phyloP scores from a whole-genome alignment of 2,888 invertebrate genomes.

The Pristionchus entomophagus region DNA sequence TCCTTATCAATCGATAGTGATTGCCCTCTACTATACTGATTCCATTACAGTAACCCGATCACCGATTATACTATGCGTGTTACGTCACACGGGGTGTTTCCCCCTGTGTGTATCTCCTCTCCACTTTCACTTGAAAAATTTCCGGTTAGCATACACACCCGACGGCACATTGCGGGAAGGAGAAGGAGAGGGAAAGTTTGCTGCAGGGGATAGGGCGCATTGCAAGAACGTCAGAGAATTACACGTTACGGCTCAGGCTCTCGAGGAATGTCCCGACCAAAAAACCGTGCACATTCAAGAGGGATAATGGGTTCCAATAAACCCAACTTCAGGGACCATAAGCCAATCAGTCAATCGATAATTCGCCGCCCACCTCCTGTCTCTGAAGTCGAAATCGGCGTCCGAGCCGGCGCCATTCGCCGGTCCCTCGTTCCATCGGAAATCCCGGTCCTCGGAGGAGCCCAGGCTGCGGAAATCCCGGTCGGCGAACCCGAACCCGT shows the following conservation, averaged over 20 bases:
- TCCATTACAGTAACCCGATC: conserved; percentile 5
- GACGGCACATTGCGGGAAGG: background rate
- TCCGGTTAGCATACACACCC: conserved; percentile 37
- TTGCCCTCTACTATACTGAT: no score
- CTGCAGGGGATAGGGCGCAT: background rate
- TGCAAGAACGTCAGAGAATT: background rate
- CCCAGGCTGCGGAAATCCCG: conserved; percentile 37
- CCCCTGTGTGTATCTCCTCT: no score
- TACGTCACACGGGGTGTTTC: conserved; percentile 9
- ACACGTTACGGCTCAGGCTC: conserved; percentile 2
- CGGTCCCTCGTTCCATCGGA: conserved; percentile 42
- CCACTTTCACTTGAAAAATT: conserved; percentile 14
- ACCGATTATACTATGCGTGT: background rate
- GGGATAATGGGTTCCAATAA: no score
- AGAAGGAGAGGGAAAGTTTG: background rate
- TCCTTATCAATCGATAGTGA: background rate
- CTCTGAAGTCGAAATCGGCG: conserved; percentile 47
- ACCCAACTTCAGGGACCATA: background rate
- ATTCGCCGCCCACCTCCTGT: background rate
- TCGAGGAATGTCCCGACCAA: background rate
- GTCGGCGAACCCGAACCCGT: conserved; percentile 42
- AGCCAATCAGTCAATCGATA: background rate
- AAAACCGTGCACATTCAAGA: background rate
- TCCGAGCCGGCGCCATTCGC: conserved; percentile 4
- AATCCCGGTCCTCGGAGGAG: conserved; percentile 41